Conservation (phyloP, 2,797 vertebrate species). For the Parotocinclus haroldoi region DNA sequence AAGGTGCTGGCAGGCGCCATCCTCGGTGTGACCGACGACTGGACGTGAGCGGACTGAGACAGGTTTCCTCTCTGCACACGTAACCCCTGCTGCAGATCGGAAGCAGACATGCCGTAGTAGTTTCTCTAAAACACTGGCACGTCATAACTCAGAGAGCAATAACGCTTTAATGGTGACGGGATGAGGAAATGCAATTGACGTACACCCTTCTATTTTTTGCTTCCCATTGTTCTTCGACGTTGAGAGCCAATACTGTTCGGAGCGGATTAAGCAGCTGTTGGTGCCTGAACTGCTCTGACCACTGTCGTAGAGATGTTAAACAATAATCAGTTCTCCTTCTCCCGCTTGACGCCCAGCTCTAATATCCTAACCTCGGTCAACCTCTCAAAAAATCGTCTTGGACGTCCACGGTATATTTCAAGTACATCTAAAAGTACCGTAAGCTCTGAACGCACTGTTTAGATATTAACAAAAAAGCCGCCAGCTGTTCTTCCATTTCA, state of each 20-base stretch:
- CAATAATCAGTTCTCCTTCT: too few species aligned
- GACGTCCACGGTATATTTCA: too few species aligned
- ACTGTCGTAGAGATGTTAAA: too few species aligned
- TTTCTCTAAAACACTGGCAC: constrained; percentile 7
- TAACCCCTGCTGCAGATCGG: constrained; percentile 24
- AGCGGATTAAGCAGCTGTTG: constrained; percentile 20
- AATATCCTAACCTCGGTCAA: too few species aligned
- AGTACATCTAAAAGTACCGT: too few species aligned
- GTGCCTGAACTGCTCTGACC: not conserved
- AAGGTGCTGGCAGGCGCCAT: constrained; percentile 54
- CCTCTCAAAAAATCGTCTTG: too few species aligned
- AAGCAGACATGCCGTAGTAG: constrained; percentile 11
- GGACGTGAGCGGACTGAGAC: constrained; percentile 31
- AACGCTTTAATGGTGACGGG: constrained; percentile 51
- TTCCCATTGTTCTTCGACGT: constrained; percentile 50
- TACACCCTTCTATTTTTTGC: constrained; percentile 51
- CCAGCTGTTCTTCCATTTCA: too few species aligned
- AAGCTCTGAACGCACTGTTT: too few species aligned
- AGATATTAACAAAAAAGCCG: too few species aligned
- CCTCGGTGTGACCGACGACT: constrained; percentile 26
- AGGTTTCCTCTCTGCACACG: constrained; percentile 31
- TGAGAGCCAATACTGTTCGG: constrained; percentile 1
- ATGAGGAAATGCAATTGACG: constrained; percentile 53
- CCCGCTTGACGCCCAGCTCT: too few species aligned
- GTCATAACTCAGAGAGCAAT: constrained; percentile 17